These are phyloP conservation scores for Eretmochelys imbricata DNA, from an alignment of 2,113 vertebrate genomes.

Conservation along the genomic window DNA sequence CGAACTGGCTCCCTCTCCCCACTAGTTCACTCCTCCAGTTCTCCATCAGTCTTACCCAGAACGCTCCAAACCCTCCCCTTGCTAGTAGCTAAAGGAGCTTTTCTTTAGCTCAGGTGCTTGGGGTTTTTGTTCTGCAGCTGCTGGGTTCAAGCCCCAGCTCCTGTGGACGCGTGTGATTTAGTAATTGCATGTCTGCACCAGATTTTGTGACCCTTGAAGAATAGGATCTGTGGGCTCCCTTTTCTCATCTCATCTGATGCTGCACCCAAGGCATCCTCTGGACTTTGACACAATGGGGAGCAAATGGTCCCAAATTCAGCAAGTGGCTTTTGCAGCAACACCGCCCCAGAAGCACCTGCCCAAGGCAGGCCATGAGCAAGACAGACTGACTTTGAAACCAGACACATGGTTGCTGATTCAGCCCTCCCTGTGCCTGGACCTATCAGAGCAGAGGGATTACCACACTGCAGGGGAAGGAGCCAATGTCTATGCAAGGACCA, in stretches of 20 bases:
- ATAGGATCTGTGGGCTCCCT: neutral
- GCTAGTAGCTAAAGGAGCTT: neutral
- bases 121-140: too few relatives aligned
- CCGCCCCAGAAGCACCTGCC: too few relatives aligned
- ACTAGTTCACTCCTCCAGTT: too few relatives aligned
- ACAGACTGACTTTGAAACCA: neutral
- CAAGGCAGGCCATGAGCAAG: neutral
- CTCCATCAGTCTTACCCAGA: neutral
- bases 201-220: neutral
- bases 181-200: neutral
- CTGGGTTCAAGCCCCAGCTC: too few relatives aligned
- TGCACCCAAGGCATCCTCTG: too few relatives aligned
- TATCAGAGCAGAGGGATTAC: neutral
- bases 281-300: neutral
- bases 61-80: neutral
- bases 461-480: too few relatives aligned
- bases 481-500: neutral
- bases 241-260: neutral
- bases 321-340: neutral
- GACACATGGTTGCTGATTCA: neutral
- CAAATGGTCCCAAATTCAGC: neutral
- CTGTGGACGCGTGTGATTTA: neutral
- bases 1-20: neutral
- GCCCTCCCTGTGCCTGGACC: too few relatives aligned
- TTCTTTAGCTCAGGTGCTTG: neutral